Conservation (phyloP, 2,888 invertebrate species). For the Monochamus alternatus region DNA sequence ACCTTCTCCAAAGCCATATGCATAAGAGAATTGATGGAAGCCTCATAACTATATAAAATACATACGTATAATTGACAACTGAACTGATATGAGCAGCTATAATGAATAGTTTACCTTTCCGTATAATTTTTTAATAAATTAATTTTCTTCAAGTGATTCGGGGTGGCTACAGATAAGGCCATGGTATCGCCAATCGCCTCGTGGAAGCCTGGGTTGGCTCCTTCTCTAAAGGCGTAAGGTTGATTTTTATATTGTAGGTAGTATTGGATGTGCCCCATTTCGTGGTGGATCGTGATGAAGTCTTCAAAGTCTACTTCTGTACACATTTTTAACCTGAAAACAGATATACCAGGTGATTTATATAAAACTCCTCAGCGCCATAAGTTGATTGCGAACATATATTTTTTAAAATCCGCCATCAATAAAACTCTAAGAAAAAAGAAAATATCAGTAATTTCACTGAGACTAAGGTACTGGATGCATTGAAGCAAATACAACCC, state of each 20-base stretch:
- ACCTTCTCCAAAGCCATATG: conserved; percentile 71
- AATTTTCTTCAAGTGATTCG: conserved; percentile 71
- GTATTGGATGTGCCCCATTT: conserved; percentile 81
- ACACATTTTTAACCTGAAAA: conserved; percentile 76
- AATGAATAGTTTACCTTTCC: conserved; percentile 7
- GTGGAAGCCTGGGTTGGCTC: conserved; percentile 77
- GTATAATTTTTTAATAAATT: conserved; percentile 64
- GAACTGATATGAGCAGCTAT: background rate
- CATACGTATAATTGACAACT: background rate
- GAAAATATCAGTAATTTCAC: too few relatives aligned
- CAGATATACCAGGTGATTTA: background rate
- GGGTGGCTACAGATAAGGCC: conserved; percentile 75
- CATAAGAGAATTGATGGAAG: conserved; percentile 71
- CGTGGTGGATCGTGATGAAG: conserved; percentile 82
- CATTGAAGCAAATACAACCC: too few relatives aligned
- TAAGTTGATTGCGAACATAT: too few relatives aligned
- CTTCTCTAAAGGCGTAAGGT: conserved; percentile 72
- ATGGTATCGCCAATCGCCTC: conserved; percentile 78
- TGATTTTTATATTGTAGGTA: conserved; percentile 76
- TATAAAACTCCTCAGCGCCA: too few relatives aligned
- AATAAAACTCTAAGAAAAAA: too few relatives aligned
- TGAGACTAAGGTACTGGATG: too few relatives aligned
- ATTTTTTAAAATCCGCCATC: too few relatives aligned
- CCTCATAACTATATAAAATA: conserved; percentile 58
- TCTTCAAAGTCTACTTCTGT: conserved; percentile 74